Evolutionary conservation across 2,113 vertebrate species (phyloP).

Genomic region (Anhinga anhinga): DNA sequence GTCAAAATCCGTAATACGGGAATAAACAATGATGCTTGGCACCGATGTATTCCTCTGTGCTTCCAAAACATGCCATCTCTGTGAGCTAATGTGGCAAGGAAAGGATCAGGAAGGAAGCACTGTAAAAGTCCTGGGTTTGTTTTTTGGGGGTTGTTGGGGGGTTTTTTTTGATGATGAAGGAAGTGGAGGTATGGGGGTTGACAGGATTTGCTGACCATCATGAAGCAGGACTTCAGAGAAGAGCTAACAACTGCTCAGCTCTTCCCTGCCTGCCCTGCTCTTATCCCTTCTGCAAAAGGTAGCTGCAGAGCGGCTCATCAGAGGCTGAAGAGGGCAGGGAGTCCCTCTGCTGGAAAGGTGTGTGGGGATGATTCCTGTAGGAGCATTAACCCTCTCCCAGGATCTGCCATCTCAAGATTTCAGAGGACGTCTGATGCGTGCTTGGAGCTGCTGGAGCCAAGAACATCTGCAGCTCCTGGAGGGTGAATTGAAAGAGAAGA

Average conservation of each 20-base stretch:
- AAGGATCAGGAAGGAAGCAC: constrained; percentile 6
- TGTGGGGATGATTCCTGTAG: not conserved
- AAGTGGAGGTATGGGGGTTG: not conserved
- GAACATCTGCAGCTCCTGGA: not conserved
- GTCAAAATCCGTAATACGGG: not conserved
- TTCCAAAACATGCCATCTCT: not conserved
- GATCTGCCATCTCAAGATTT: not conserved
- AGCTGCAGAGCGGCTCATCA: fast-evolving
- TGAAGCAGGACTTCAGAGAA: not conserved
- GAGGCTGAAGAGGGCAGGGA: not conserved
- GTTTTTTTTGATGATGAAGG: not conserved
- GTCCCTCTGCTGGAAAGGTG: not conserved
- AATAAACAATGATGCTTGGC: not conserved
- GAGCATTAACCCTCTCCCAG: not conserved
- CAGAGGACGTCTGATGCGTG: not conserved
- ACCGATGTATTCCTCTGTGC: not conserved
- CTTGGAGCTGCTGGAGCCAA: not conserved
- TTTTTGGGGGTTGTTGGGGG: not conserved
- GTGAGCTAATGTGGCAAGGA: not conserved
- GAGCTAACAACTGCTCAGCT: not conserved
- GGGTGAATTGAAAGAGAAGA: not conserved
- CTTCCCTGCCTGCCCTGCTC: not conserved
- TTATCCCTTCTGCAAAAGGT: not conserved
- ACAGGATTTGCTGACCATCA: not conserved
- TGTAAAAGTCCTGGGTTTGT: not conserved